Percentiles rank a stretch among this genome's conserved stretches.
Conservation (phyloP, 2,888 invertebrate genomes). For the Theodoxus fluviatilis region DNA sequence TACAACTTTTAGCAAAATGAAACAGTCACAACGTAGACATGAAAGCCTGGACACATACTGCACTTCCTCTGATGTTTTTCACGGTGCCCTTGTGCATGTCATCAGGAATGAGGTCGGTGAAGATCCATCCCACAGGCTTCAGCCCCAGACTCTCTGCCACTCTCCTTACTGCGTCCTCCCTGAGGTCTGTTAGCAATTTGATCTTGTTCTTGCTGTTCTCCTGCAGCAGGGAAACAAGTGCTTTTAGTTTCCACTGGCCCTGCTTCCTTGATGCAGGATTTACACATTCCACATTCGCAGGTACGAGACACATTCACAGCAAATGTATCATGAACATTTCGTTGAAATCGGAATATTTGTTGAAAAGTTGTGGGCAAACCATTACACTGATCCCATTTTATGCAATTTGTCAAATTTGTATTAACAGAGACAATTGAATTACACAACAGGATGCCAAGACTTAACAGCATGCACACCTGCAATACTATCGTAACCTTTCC, state of each 20-base stretch:
- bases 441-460: background rate
- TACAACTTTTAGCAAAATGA: too few relatives aligned
- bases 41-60: slow-evolving; percentile 68
- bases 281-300: too few relatives aligned
- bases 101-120: slow-evolving; percentile 92
- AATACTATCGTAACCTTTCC: background rate
- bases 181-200: slow-evolving; percentile 73
- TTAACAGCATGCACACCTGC: background rate
- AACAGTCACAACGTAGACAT: too few relatives aligned
- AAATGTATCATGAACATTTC: too few relatives aligned
- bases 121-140: slow-evolving; percentile 92
- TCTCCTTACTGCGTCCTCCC: slow-evolving; percentile 75
- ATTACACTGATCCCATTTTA: background rate
- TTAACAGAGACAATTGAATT: background rate
- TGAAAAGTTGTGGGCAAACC: background rate
- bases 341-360: background rate
- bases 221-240: slow-evolving; percentile 61
- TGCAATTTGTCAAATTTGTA: background rate
- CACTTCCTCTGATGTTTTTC: slow-evolving; percentile 68
- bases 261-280: background rate
- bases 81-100: slow-evolving; percentile 83
- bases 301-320: too few relatives aligned
- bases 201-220: slow-evolving; percentile 70
- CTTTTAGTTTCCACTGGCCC: background rate
- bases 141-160: slow-evolving; percentile 83